Evolutionary conservation across 1,140 invertebrate genomes (phyloP).

Genomic region (Trachelipus rathkii): DNA sequence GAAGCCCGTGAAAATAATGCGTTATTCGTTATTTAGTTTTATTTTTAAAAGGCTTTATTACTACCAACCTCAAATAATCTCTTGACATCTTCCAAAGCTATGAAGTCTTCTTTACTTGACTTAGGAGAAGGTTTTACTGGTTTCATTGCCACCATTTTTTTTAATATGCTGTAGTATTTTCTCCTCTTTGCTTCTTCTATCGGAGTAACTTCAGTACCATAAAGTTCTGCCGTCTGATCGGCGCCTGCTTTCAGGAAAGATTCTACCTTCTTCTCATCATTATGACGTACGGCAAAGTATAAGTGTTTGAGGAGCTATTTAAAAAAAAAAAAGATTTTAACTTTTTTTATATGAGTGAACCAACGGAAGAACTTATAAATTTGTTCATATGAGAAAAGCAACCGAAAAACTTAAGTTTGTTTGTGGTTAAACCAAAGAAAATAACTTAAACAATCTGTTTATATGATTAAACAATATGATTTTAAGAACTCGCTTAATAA

Average conservation of each 20-base stretch:
- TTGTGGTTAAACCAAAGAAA: no score
- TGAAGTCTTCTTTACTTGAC: conserved; percentile 12
- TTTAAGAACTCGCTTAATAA: no score
- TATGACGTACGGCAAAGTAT: conserved; percentile 39
- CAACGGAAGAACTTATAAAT: no score
- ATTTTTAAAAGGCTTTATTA: no score
- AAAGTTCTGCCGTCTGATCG: conserved; percentile 33
- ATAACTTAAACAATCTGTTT: no score
- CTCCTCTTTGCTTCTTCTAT: conserved; percentile 36
- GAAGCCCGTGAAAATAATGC: not conserved
- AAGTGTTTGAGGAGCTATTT: conserved; percentile 39
- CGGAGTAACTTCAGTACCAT: conserved; percentile 27
- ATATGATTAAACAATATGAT: no score
- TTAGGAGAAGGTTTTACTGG: conserved; percentile 8
- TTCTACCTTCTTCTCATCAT: conserved; percentile 36
- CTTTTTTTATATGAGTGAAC: no score
- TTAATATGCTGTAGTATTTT: conserved; percentile 24
- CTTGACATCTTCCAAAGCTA: conserved; percentile 30
- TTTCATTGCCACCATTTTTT: conserved; percentile 27
- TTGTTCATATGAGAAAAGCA: no score
- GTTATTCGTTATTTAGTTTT: not conserved
- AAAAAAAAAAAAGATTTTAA: not conserved
- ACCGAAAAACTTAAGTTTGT: no score
- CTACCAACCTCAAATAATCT: conserved; percentile 36
- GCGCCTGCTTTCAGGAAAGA: conserved; percentile 31